phyloP scores from a whole-genome alignment of 2,113 vertebrate genomes.

The Chamaetylas fuelleborni region DNA sequence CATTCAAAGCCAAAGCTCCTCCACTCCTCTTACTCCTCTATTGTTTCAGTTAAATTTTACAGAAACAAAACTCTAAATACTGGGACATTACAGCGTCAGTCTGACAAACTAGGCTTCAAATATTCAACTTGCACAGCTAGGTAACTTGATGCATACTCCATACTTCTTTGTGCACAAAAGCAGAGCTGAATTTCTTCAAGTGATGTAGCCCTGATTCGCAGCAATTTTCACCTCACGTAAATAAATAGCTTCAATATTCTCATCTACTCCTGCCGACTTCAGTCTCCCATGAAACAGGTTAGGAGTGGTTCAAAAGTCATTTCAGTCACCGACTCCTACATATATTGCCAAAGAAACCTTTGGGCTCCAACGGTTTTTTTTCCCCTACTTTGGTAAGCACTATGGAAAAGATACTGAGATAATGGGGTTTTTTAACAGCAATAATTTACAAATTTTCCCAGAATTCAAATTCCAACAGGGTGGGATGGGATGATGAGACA shows the following conservation, averaged over 20 bases:
- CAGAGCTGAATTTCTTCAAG: neutral
- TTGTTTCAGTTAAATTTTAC: neutral
- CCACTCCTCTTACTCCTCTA: neutral
- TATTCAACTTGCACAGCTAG: neutral
- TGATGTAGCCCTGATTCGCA: neutral
- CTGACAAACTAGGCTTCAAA: neutral
- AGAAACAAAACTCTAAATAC: neutral
- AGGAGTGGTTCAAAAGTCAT: neutral
- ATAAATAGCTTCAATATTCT: neutral
- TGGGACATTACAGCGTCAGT: neutral
- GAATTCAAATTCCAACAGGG: neutral
- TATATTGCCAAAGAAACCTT: neutral
- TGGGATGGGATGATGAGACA: neutral
- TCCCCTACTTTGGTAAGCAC: neutral
- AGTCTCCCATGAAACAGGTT: neutral
- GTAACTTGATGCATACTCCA: accelerated
- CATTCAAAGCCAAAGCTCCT: neutral
- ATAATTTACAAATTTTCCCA: neutral
- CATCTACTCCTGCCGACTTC: neutral
- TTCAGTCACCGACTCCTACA: neutral
- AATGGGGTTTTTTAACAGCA: neutral
- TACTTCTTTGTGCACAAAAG: neutral
- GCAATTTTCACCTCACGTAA: neutral
- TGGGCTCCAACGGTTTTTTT: accelerated
- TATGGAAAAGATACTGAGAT: neutral